Evolutionary conservation across 2,113 vertebrate genomes (phyloP).

Genomic region (Strix aluco): DNA sequence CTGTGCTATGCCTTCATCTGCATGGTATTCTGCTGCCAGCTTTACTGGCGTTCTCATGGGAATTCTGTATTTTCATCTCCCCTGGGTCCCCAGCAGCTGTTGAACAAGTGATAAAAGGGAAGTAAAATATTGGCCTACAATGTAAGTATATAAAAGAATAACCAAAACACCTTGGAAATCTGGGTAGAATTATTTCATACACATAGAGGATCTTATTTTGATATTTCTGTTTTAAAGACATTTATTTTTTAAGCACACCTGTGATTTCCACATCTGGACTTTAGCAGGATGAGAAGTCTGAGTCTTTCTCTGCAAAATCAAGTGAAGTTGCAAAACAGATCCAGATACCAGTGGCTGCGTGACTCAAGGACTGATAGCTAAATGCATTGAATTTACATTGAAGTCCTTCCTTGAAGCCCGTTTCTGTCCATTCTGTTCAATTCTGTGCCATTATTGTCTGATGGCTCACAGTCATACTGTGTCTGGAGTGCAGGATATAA

Average conservation of each 20-base stretch:
- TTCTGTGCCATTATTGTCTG: background rate
- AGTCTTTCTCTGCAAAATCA: constrained; percentile 9
- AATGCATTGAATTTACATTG: background rate
- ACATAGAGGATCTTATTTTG: constrained; percentile 25
- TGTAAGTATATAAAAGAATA: background rate
- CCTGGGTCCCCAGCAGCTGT: background rate
- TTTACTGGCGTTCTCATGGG: background rate
- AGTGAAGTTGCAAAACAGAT: constrained; percentile 31
- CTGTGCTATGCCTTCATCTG: background rate
- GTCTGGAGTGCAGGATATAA: background rate
- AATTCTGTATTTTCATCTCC: background rate
- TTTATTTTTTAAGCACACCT: constrained; percentile 15
- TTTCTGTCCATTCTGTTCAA: background rate
- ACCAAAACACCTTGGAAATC: constrained; percentile 43
- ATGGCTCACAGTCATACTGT: background rate
- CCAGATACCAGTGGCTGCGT: constrained; percentile 23
- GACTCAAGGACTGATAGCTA: background rate
- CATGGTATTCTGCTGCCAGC: background rate
- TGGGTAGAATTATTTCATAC: constrained; percentile 43
- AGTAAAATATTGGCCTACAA: background rate
- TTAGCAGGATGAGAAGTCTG: background rate
- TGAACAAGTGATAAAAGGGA: constrained; percentile 8
- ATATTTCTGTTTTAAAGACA: constrained; percentile 24
- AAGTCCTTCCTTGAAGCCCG: background rate
- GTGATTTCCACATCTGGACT: constrained; percentile 17